Evolutionary conservation across 1,140 invertebrate genomes (phyloP), one percentile per base, ranked within the genome.

Genomic region (Megathymus violae): DNA sequence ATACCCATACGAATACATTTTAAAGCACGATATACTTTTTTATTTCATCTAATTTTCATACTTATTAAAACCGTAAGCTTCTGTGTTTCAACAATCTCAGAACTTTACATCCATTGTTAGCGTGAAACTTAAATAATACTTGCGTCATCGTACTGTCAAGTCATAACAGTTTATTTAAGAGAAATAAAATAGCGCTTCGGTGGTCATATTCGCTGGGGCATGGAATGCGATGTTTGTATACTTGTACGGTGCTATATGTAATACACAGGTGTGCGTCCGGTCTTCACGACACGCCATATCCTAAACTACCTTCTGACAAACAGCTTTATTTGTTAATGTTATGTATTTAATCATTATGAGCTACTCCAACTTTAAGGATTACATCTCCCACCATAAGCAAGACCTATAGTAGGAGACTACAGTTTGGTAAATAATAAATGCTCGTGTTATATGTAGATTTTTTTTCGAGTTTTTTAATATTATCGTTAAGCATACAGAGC

Each of bases 251-350:
- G 27, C 47, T 47, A 52, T 74, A 72, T 68, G 68, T 71, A 19
- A 77, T 76, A 61, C 78, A 82, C 88, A 90, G 88, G 88, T 90
- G 88, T 78, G 81, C 85, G 85, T 90, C 88, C 88, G 88, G 84
- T 82, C 70, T 68, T 76, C 75, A 72, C 62, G 64, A 69, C 76
- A 79, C 58, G 64, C 71, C 77, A 80, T 78, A 74, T 76, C 78
- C 79, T 70, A 85, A 81, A 71, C 71, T 64, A 40, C 58, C 52
- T 41, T 44, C 14, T 61, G 14, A 41, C 61, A 22, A 14, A 31
- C 27, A 31, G 27, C 7, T 31, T 31, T 7, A 31, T 22, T 31
- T 9, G 27, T 1, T 31, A 31, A 27, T 48, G 2, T 48, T 11
- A 14, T 13, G 11, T 46, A 22, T 5, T 22, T 22, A 5, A 22